Conservation (phyloP, 92 coral and sea anemone genomes). For the Palythoa grandiflora region DNA sequence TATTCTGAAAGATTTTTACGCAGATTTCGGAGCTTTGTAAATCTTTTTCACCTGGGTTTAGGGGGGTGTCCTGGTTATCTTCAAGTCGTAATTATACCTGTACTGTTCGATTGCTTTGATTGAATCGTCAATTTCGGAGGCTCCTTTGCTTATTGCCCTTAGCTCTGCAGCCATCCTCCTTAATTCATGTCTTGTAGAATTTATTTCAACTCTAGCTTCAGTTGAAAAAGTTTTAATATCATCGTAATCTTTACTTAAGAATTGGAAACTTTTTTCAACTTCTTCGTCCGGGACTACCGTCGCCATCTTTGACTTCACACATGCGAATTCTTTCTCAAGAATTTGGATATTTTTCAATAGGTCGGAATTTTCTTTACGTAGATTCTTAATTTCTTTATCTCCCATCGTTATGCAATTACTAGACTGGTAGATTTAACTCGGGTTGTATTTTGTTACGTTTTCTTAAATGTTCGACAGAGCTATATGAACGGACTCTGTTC, state of each 20-base stretch:
- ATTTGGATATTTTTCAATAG: slow-evolving; percentile 31
- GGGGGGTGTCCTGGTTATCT: slow-evolving; percentile 15
- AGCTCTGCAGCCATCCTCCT: slow-evolving; percentile 21
- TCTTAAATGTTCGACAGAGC: not conserved
- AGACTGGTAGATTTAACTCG: not conserved
- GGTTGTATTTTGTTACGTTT: too few species aligned
- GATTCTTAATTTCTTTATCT: not conserved
- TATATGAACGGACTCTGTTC: not conserved
- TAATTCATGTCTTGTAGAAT: not conserved
- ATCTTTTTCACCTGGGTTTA: too few species aligned
- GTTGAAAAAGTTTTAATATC: slow-evolving; percentile 10
- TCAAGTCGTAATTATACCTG: slow-evolving; percentile 34
- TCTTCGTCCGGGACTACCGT: slow-evolving; percentile 7
- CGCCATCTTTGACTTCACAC: slow-evolving; percentile 49
- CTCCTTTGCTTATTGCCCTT: slow-evolving; percentile 7
- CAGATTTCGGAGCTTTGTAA: too few species aligned
- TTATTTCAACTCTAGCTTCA: too few species aligned
- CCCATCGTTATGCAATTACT: not conserved
- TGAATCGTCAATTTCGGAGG: slow-evolving; percentile 27
- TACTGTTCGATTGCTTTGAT: slow-evolving; percentile 37
- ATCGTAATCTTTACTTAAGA: slow-evolving; percentile 22
- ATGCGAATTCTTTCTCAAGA: not conserved
- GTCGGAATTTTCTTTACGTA: slow-evolving; percentile 35
- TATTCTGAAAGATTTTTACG: not conserved
- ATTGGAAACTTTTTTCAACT: slow-evolving; percentile 28